phyloP scores from a whole-genome alignment of 2,113 vertebrate species.

The Typhlomys cinereus region DNA sequence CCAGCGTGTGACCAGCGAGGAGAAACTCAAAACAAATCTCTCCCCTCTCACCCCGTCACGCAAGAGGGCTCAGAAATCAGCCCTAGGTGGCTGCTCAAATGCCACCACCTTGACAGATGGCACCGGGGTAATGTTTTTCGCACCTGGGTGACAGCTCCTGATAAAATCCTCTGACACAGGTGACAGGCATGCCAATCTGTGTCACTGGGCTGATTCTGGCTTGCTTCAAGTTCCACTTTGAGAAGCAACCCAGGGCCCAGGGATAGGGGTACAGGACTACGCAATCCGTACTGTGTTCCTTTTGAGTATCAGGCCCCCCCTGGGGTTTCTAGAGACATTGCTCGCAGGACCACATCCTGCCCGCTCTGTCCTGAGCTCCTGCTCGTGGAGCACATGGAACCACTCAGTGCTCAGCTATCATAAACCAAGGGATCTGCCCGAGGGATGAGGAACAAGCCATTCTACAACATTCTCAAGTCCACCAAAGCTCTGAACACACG shows the following conservation, averaged over 20 bases:
- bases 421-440: not conserved
- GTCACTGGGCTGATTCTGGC: not conserved
- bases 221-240: not conserved
- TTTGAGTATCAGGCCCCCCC: no score
- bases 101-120: not conserved
- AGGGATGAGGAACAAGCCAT: not conserved
- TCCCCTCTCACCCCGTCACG: no score
- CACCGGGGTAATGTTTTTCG: not conserved
- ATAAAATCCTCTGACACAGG: not conserved
- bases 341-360: no score
- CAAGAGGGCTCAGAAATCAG: not conserved
- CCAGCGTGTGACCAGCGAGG: not conserved
- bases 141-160: not conserved
- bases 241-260: no score
- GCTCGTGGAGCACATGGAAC: not conserved
- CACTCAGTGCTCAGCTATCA: rapidly evolving
- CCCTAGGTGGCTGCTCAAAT: not conserved
- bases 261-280: not conserved
- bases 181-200: rapidly evolving
- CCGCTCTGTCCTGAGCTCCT: not conserved
- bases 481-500: not conserved
- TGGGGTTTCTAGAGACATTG: not conserved
- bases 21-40: not conserved
- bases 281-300: not conserved
- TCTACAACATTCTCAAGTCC: not conserved